Evolutionary conservation across 1,140 invertebrate species (phyloP).

Genomic region (Reticulitermes speratus): DNA sequence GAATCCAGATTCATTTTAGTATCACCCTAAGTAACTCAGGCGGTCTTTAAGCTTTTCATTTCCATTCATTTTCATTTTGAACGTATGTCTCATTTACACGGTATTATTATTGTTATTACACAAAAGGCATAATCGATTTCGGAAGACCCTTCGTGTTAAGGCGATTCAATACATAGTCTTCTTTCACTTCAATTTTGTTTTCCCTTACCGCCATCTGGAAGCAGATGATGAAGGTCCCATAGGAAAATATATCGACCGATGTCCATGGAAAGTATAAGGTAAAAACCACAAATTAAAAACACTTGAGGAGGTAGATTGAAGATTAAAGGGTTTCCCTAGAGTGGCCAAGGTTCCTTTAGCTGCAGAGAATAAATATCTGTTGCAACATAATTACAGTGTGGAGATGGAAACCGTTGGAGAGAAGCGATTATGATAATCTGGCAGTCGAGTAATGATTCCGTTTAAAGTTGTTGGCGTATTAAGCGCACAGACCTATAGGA

Average conservation of each 20-base stretch:
- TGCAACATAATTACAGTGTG: not conserved
- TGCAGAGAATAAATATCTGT: not conserved
- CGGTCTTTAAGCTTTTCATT: no score
- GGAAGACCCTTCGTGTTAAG: no score
- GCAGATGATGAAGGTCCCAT: slow-evolving; percentile 12
- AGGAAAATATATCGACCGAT: slow-evolving; percentile 6
- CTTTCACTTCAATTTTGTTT: not conserved
- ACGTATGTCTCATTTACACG: no score
- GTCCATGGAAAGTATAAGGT: not conserved
- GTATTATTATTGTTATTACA: no score
- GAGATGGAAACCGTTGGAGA: not conserved
- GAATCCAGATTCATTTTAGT: no score
- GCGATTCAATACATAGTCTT: no score
- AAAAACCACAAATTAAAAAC: slow-evolving; percentile 14
- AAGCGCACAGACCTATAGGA: not conserved
- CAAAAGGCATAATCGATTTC: no score
- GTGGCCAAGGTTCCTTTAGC: not conserved
- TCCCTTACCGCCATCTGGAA: not conserved
- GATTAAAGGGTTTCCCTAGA: not conserved
- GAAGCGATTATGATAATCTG: not conserved
- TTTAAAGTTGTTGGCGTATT: slow-evolving; percentile 2
- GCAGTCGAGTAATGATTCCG: not conserved
- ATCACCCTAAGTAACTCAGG: no score
- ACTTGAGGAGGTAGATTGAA: not conserved
- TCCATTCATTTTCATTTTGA: no score